Conservation (phyloP, 1,140 invertebrate genomes). For the Macrocentrus cingulum region DNA sequence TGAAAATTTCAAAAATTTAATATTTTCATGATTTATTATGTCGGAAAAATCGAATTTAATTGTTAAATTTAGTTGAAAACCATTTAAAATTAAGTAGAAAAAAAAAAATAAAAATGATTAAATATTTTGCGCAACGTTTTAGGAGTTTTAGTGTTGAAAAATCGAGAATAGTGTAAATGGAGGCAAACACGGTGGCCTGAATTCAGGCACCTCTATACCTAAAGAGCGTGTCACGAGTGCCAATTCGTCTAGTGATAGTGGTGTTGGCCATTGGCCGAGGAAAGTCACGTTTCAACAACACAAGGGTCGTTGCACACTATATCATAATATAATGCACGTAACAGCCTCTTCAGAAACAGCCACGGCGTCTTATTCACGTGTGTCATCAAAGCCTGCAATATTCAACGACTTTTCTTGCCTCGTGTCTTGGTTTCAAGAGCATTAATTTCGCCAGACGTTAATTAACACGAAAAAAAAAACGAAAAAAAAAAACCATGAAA, state of each 20-base stretch:
- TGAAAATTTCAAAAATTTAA: too few species aligned
- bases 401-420: constrained; percentile 26
- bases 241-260: background rate
- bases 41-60: too few species aligned
- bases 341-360: constrained; percentile 37
- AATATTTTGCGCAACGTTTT: background rate
- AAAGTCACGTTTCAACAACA: background rate
- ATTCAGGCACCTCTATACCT: background rate
- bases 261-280: background rate
- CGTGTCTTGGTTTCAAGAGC: constrained; percentile 28
- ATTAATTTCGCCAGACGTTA: constrained; percentile 45
- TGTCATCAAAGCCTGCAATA: constrained; percentile 43
- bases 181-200: constrained; percentile 1
- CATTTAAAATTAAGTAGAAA: too few species aligned
- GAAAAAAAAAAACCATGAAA: too few species aligned
- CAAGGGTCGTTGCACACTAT: background rate
- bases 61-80: too few species aligned
- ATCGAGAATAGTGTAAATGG: background rate
- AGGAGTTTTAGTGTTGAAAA: background rate
- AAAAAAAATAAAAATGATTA: too few species aligned
- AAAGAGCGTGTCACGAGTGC: constrained; percentile 1
- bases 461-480: constrained; percentile 28
- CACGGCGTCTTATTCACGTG: constrained; percentile 39
- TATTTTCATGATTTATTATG: too few species aligned
- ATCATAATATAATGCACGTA: constrained; percentile 37